Conservation (phyloP, 2,797 vertebrate genomes). For the Spinus olivaceus region DNA sequence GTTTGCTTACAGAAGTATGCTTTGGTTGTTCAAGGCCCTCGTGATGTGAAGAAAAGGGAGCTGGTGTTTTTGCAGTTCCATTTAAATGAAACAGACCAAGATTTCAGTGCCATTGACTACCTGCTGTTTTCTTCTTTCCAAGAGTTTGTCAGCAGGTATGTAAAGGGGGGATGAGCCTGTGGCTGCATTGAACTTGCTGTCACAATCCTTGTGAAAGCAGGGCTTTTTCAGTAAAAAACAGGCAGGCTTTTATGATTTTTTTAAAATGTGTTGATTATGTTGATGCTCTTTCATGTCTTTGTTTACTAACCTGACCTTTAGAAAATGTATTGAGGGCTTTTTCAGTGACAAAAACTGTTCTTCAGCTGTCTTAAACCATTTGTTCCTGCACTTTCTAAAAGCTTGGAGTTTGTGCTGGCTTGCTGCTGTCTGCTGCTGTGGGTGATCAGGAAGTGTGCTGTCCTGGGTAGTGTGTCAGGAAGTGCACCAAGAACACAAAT, state of each 20-base stretch:
- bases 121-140: conserved; percentile 91
- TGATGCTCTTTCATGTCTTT: not conserved
- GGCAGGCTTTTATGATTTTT: not conserved
- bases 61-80: conserved; percentile 94
- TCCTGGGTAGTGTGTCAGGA: not conserved
- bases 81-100: conserved; percentile 87
- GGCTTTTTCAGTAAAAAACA: not conserved
- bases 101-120: conserved; percentile 96
- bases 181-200: not conserved
- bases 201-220: not conserved
- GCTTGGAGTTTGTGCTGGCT: not conserved
- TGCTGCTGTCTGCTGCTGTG: not conserved
- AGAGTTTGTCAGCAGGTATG: conserved; percentile 85
- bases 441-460: not conserved
- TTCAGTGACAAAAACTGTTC: not conserved
- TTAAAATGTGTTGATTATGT: not conserved
- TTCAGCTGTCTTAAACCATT: not conserved
- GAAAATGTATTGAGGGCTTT: not conserved
- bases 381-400: not conserved
- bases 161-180: not conserved
- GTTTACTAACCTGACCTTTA: not conserved
- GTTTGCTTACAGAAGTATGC: conserved; percentile 80
- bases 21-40: conserved; percentile 88
- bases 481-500: not conserved
- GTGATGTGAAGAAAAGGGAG: conserved; percentile 89